A percentile compares a stretch with the other conserved stretches of the same genome.
Evolutionary conservation across 2,113 vertebrate genomes (phyloP).

Genomic region (Xiphorhynchus elegans): DNA sequence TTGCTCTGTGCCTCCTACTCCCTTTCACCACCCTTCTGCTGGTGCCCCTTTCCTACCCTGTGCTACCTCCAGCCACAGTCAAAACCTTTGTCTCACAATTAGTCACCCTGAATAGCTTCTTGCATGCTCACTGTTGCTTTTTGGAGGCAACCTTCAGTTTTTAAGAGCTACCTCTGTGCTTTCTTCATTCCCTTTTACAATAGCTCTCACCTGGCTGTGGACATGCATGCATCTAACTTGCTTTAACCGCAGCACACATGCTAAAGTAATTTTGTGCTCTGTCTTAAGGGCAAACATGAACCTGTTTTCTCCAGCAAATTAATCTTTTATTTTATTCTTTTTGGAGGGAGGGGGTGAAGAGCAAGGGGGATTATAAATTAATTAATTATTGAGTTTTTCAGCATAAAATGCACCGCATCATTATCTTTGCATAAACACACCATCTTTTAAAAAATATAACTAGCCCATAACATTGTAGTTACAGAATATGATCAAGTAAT

Average conservation of each 20-base stretch:
- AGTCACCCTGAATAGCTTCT: not conserved
- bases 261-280: conserved; percentile 67
- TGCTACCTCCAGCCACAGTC: not conserved
- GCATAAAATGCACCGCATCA: conserved; percentile 72
- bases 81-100: not conserved
- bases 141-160: not conserved
- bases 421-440: conserved; percentile 78
- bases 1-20: rapidly evolving
- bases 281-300: conserved; percentile 76
- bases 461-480: conserved; percentile 56
- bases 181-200: not conserved
- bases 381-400: conserved; percentile 74
- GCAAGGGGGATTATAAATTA: conserved; percentile 66
- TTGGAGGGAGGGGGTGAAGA: not conserved
- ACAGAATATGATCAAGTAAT: conserved; percentile 68
- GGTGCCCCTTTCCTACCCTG: not conserved
- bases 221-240: conserved; percentile 30
- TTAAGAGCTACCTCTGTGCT: not conserved
- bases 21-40: not conserved
- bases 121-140: not conserved
- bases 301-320: conserved; percentile 73
- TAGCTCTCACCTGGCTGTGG: conserved; percentile 59
- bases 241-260: conserved; percentile 39
- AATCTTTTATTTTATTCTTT: conserved; percentile 66
- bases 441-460: conserved; percentile 73